Conservation (phyloP, 1,140 invertebrate species). For the Meloidogyne chitwoodi region DNA sequence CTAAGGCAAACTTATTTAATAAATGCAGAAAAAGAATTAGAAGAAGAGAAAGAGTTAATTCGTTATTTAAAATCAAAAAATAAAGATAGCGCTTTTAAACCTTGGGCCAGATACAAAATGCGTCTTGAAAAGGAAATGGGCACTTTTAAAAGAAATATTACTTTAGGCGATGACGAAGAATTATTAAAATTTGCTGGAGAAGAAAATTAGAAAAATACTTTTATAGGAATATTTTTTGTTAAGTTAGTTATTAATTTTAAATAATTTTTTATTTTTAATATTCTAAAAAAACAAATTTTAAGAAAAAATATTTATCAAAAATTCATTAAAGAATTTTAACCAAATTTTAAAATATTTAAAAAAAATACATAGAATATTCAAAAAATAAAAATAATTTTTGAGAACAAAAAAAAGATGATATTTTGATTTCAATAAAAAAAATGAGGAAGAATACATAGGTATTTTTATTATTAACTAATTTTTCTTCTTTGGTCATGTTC, state of each 20-base stretch:
- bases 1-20: background rate
- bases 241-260: background rate
- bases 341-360: no score
- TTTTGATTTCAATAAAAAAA: background rate
- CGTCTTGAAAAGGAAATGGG: background rate
- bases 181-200: background rate
- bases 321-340: no score
- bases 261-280: no score
- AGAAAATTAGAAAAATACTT: background rate
- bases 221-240: background rate
- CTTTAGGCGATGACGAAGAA: background rate
- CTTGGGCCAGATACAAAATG: background rate
- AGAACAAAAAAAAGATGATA: background rate
- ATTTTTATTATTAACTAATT: background rate
- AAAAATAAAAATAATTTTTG: no score
- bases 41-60: background rate
- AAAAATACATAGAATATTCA: no score
- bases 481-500: constrained; percentile 1
- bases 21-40: background rate
- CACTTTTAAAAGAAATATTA: background rate
- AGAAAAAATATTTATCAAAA: no score
- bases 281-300: no score
- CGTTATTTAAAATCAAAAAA: background rate
- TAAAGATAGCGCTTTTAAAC: background rate
- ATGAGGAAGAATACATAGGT: no score